Evolutionary conservation across 2,888 invertebrate genomes (phyloP).

Genomic region (Acleris sparsana): DNA sequence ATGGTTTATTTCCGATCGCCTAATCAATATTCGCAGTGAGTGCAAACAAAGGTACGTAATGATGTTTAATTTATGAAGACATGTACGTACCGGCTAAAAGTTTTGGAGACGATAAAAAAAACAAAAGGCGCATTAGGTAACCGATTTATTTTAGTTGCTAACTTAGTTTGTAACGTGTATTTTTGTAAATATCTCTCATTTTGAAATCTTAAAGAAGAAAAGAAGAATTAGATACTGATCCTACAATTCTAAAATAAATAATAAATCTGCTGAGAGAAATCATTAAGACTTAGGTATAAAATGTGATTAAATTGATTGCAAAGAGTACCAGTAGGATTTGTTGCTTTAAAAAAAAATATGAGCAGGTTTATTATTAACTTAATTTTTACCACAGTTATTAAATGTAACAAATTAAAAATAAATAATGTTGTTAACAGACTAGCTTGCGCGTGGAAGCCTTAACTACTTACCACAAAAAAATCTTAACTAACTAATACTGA

Average conservation of each 20-base stretch:
- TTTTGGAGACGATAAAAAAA: constrained; percentile 23
- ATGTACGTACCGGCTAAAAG: neutral
- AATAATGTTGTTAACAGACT: constrained; percentile 41
- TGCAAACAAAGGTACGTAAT: constrained; percentile 18
- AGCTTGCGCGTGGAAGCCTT: constrained; percentile 39
- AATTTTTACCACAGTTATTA: neutral
- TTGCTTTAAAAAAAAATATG: too few species aligned
- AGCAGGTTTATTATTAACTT: too few species aligned
- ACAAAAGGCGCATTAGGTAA: constrained; percentile 8
- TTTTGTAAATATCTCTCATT: too few species aligned
- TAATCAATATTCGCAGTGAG: constrained; percentile 32
- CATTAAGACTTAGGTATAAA: too few species aligned
- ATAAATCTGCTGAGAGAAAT: too few species aligned
- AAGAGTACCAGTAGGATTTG: too few species aligned
- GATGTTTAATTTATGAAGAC: constrained; percentile 34
- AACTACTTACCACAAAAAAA: constrained; percentile 1
- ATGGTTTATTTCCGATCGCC: constrained; percentile 12
- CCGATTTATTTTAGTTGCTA: neutral
- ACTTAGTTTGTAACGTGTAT: too few species aligned
- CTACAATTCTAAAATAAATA: too few species aligned
- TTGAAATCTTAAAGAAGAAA: too few species aligned
- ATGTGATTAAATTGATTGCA: too few species aligned
- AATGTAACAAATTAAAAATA: constrained; percentile 31
- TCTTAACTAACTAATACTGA: constrained; percentile 39
- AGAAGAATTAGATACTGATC: too few species aligned